Base-by-base conservation (phyloP, 1,140 invertebrate species). In the Eciton burchellii region DNA sequence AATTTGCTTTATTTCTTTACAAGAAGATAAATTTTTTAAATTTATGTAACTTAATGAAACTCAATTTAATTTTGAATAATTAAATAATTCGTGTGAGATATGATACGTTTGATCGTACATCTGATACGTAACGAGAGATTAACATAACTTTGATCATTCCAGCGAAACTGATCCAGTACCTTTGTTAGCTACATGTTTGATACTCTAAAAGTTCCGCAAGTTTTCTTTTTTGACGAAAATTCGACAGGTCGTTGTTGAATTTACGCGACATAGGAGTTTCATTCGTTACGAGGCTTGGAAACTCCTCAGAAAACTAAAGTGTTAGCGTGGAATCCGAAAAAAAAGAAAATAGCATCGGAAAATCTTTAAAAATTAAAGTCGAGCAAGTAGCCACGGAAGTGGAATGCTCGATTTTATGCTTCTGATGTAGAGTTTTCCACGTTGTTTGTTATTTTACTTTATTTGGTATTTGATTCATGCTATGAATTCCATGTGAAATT, bases 231-330 rank as follows among this genome's bases (percentile, higher is more conserved):
- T 66, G 43, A 14, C 24, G 14, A 19, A 56, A 56, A 77, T 77
- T n/a, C 63, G 11, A 29, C 8, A 11, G 16, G n/a, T 66, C 6
- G 47, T 45, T 16, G 21, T 19, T 26, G 24, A 79, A 79, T 63
- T 56, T 77, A 68, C n/a, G 24, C 12, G n/a, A 68, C 16, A 79
- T 21, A 19, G n/a, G 70, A 79, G 63, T 79, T 79, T 57, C 4
- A 11, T 57, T 79, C 41, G 63, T 70, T 77, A 76, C 21, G 29
- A 8, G 14, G 24, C 21, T 79, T 57, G 21, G 21, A 70, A 68
- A 29, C 35, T 66, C 8, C 54, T 77, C 68, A 77, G 11, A 68
- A 45, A 52, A 19, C 12, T 6, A 12, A 70, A 70, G 14, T 79
- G 56, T 57, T 79, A 12, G n/a, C 2, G 35, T 19, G 41, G 70